Evolutionary conservation across 2,113 vertebrate genomes (phyloP), one percentile per base, ranked within the genome.

Genomic region (Haemorhous mexicanus): DNA sequence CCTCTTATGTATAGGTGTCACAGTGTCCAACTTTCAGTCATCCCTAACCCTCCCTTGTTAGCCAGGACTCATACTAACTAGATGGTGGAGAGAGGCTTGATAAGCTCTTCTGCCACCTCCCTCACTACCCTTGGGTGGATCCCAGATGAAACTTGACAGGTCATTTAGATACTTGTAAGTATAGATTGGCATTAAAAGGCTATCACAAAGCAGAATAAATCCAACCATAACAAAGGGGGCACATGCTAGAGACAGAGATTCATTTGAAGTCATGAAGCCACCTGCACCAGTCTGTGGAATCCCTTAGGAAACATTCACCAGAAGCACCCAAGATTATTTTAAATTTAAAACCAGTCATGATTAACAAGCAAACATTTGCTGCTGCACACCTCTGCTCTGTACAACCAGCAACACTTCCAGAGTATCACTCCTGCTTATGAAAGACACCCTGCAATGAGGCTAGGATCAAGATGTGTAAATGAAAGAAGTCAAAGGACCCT

Each of bases 21-120:
- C 13, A 33, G 6, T 10, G 11, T 17, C 27, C 44, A 44, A 13
- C 9, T 37, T 52, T 27, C 33, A 21, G 33, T 15, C 27, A 27
- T 8, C 37, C 52, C 37, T 23, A 52, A 52, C 9, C 15, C 50
- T 58, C 22, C 6, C 18, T 0, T 0, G 17, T 59, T 15, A 77
- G 53, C 53, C 32, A 68, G 44, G 27, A 52, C 17, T 27, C 53
- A 18, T 19, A 9, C 16, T 0, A 37, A 9, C 16, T 0, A 37
- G 12, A 61, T 37, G 27, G 37, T 52, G 18, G 11, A 50, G 18
- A 68, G 18, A 5, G 7, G 11, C 33, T 44, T 52, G 11, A 11
- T 4, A 0, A 77, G 9, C 22, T 77, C 55, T 37, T 77, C 8
- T 6, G 12, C 10, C 27, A 69, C 6, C 22, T 59, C 22, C 5